A percentile compares a stretch with the other conserved stretches of the same genome.
phyloP scores from a whole-genome alignment of 2,797 vertebrate species.

The Spatula versicolor region DNA sequence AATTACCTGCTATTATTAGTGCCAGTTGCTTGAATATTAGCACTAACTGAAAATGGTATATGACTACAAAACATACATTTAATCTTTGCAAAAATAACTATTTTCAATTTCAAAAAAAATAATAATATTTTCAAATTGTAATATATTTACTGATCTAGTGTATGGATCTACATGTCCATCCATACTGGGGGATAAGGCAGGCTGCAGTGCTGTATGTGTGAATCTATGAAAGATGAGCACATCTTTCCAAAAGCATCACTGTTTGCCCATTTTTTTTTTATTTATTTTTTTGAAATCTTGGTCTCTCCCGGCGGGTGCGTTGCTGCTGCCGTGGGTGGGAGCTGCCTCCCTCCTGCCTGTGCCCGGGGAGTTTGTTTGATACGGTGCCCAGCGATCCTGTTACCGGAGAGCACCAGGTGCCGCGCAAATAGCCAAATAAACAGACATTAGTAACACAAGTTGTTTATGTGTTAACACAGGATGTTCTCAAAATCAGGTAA shows the following conservation, averaged over 20 bases:
- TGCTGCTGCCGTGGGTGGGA: neutral
- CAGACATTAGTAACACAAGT: neutral
- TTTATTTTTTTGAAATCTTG: neutral
- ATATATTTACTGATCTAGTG: neutral
- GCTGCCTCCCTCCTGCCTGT: neutral
- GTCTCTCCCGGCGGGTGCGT: accelerated
- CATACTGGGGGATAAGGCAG: neutral
- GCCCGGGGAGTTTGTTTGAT: neutral
- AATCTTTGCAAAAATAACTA: neutral
- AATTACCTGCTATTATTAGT: neutral
- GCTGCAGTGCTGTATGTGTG: neutral
- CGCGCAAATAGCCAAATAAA: neutral
- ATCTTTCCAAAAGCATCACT: neutral
- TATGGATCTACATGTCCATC: neutral
- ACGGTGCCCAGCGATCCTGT: neutral
- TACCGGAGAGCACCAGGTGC: conserved; percentile 27
- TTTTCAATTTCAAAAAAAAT: neutral
- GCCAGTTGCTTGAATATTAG: neutral
- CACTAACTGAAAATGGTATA: neutral
- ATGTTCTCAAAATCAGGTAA: conserved; percentile 61
- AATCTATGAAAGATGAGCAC: neutral
- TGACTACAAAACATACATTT: neutral
- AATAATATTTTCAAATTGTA: neutral
- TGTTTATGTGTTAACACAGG: conserved; percentile 60
- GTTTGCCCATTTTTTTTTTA: neutral